These are phyloP conservation scores for Prietella phreatophila DNA, from an alignment of 2,113 vertebrate genomes.

Conservation along the genomic window DNA sequence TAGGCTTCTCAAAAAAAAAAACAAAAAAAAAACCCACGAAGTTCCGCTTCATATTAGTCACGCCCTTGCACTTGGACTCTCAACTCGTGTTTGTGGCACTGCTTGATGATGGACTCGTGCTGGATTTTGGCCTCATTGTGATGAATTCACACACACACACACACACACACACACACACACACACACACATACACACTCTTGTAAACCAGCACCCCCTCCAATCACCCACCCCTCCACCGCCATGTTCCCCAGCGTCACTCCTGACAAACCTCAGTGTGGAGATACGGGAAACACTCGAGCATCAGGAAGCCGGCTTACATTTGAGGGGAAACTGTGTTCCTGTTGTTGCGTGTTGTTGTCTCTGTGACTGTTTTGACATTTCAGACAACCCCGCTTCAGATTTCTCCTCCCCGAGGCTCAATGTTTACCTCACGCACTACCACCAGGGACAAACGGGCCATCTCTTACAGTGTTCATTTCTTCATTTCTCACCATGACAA, in stretches of 20 bases:
- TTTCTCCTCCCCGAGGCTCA: not conserved
- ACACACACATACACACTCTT: not conserved
- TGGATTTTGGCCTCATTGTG: not conserved
- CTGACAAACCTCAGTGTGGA: conserved; percentile 60
- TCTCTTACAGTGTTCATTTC: not conserved
- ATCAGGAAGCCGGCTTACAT: conserved; percentile 62
- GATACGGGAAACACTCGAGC: conserved; percentile 66
- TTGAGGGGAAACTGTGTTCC: conserved; percentile 64
- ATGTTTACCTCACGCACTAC: conserved; percentile 11
- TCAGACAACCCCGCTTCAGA: conserved; percentile 8
- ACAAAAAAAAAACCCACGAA: conserved; percentile 26
- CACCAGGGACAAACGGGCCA: not conserved
- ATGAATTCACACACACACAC: not conserved
- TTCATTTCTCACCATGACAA: not conserved
- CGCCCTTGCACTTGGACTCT: conserved; percentile 49
- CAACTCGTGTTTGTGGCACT: conserved; percentile 57
- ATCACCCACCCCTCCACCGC: not conserved
- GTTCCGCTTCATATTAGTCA: conserved; percentile 67
- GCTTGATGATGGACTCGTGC: conserved; percentile 34
- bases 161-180: conserved; percentile 4
- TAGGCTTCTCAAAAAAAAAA: conserved; percentile 54
- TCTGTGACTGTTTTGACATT: conserved; percentile 48
- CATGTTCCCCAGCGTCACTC: conserved; percentile 38
- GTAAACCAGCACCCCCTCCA: not conserved
- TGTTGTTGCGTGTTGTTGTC: conserved; percentile 58